Conservation (phyloP, 2,113 vertebrate species). For the Ptyas mucosa region DNA sequence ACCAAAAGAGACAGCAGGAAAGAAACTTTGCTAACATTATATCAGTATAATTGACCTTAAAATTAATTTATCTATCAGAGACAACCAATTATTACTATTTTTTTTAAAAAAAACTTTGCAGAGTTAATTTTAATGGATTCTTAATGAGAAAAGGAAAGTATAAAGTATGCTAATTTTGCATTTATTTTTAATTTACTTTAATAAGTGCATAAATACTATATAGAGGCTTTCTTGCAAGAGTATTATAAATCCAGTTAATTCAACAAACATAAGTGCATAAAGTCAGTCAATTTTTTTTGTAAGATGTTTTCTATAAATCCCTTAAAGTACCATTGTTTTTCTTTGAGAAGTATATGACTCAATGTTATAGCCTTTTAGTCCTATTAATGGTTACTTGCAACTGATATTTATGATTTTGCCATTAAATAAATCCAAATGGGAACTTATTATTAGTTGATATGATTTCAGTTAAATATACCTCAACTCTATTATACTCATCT, state of each 20-base stretch:
- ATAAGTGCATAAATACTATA: conserved; percentile 5
- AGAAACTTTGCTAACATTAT: conserved; percentile 7
- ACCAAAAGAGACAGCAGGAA: neutral
- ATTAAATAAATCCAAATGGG: neutral
- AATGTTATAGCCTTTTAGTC: neutral
- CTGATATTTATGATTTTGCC: neutral
- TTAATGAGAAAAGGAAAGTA: conserved; percentile 15
- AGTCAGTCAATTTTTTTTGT: conserved; percentile 4
- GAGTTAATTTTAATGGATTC: conserved; percentile 14
- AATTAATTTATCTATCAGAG: conserved; percentile 18
- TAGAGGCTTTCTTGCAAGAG: neutral
- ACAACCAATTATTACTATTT: neutral
- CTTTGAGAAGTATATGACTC: neutral
- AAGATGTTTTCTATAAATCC: neutral
- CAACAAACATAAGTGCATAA: conserved; percentile 12
- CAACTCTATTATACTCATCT: neutral
- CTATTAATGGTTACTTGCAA: neutral
- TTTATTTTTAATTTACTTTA: neutral
- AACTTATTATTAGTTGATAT: neutral
- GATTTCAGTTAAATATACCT: neutral
- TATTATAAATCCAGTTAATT: conserved; percentile 25
- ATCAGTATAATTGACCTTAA: conserved; percentile 7
- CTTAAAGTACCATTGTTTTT: neutral
- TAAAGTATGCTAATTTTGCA: conserved; percentile 11
- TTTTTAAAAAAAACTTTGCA: conserved; percentile 6